Evolutionary conservation across 30 jellyfish, hydroid and myxozoan genomes (phyloP), one percentile per base, ranked within the genome.

Genomic region (Calvadosia cruxmelitensis): DNA sequence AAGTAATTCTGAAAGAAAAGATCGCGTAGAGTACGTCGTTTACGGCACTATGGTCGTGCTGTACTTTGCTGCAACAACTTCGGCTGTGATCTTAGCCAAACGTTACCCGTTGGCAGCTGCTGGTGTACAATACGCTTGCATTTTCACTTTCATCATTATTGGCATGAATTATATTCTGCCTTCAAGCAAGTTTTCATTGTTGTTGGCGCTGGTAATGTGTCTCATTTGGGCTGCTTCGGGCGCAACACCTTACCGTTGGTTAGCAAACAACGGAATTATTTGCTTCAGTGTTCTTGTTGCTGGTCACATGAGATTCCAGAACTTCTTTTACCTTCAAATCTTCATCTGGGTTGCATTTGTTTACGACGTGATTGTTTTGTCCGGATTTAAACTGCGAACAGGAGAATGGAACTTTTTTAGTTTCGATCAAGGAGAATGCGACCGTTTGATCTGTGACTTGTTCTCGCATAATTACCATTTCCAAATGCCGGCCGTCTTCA

Each of bases 301-400:
- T 2, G 71, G 85, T 20, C 53, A 79, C 33, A 50, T 79, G 28
- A 64, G 50, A 26, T 79, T 79, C 63, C 61, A 49, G 34, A 79
- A 71, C 63, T 79, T 79, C 66, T 63, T 52, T 24, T 71, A 64
- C 66, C 49, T 79, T 24, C 93, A 79, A 48, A 79, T 79, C n/a
- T 79, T 79, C 70, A 30, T 79, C 57, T 79, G 93, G 93, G 52
- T 71, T 13, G 93, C 93, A 0, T 79, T 79, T 50, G 20, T 71
- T 10, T 79, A 79, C 65, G 93, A 79, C 48, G 85, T 71, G 1
- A 29, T 29, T 31, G 27, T 73, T 10, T 63, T 79, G 63, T 32
- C 51, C 32, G 66, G 79, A 29, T 15, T 79, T 32, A 68, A 69
- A 29, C 49, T 69, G 32, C 35, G 31, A 36, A 30, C 27, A 10